Percentiles rank a stretch among this genome's conserved stretches.
Evolutionary conservation across 2,797 vertebrate genomes (phyloP).

Genomic region (Nannoperca obscura): DNA sequence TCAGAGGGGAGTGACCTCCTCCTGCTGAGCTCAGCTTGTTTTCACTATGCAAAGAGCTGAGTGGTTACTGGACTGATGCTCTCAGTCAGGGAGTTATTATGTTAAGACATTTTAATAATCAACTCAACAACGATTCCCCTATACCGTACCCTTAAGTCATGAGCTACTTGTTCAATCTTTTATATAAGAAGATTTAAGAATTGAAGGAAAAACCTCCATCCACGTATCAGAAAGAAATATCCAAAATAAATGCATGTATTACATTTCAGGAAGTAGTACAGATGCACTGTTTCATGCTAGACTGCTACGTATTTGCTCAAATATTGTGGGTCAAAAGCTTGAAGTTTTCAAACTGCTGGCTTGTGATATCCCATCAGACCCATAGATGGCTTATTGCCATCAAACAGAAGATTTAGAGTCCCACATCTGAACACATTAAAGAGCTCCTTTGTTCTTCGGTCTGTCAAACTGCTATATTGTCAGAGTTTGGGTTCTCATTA

Average conservation of each 20-base stretch:
- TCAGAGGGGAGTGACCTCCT: conserved; percentile 39
- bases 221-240: background rate
- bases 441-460: too few relatives aligned
- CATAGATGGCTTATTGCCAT: too few relatives aligned
- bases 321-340: too few relatives aligned
- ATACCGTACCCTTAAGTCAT: background rate
- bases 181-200: background rate
- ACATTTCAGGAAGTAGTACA: background rate
- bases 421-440: too few relatives aligned
- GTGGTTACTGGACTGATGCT: conserved; percentile 21
- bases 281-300: too few relatives aligned
- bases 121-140: background rate
- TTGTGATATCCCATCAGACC: too few relatives aligned
- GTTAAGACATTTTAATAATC: conserved; percentile 30
- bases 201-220: background rate
- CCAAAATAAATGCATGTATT: background rate
- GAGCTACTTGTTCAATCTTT: background rate
- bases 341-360: too few relatives aligned
- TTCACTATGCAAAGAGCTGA: conserved; percentile 26
- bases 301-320: too few relatives aligned
- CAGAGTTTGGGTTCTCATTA: too few relatives aligned
- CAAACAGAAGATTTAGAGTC: too few relatives aligned
- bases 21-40: conserved; percentile 62
- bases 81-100: conserved; percentile 19
- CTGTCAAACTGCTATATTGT: too few relatives aligned